Conservation (phyloP, 2,113 vertebrate genomes). For the Pyrgilauda ruficollis region DNA sequence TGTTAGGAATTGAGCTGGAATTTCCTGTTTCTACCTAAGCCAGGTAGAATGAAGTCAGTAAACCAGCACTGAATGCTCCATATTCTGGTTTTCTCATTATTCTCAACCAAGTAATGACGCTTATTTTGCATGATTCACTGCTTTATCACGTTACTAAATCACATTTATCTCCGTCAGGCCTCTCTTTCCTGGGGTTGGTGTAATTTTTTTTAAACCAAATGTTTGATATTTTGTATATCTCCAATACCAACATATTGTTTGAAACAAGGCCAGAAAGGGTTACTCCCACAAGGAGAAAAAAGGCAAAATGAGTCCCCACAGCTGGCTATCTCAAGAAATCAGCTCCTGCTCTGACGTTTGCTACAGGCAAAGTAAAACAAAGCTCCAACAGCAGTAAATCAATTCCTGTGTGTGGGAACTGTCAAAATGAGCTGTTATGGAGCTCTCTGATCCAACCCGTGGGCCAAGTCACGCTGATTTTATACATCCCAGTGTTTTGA, state of each 20-base stretch:
- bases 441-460: neutral
- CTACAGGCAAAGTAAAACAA: slow-evolving; percentile 44
- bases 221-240: neutral
- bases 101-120: neutral
- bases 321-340: slow-evolving; percentile 2
- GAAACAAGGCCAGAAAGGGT: neutral
- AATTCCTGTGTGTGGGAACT: neutral
- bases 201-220: neutral
- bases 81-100: neutral
- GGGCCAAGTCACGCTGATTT: neutral
- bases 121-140: neutral
- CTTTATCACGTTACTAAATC: neutral
- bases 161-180: neutral
- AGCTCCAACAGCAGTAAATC: slow-evolving; percentile 26
- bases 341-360: slow-evolving; percentile 1
- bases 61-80: neutral
- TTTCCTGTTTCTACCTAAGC: neutral
- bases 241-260: neutral
- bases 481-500: neutral
- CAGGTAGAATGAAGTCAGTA: neutral
- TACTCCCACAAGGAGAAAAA: neutral
- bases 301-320: neutral
- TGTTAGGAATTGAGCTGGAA: neutral
- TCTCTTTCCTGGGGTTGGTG: neutral
- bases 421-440: slow-evolving; percentile 20